Conservation (phyloP, 2,888 invertebrate genomes). For the Phortica okadai region DNA sequence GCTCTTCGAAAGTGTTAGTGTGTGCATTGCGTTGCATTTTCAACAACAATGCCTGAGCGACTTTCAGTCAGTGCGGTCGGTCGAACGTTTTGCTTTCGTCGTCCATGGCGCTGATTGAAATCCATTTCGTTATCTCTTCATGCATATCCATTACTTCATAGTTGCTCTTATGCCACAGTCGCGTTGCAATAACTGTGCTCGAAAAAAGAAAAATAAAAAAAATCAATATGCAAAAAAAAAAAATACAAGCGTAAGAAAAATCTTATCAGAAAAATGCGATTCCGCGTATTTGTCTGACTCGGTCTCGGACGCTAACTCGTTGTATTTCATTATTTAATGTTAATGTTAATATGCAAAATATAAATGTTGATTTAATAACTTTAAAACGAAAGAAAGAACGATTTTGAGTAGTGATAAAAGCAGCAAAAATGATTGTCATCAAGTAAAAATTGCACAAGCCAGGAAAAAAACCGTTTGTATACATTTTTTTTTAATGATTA, state of each 20-base stretch:
- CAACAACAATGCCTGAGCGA: not conserved
- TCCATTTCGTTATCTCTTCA: constrained; percentile 50
- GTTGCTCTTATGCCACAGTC: not conserved
- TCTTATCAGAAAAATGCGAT: constrained; percentile 13
- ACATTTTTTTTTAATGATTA: too few species aligned
- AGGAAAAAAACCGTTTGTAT: too few species aligned
- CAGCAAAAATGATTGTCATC: too few species aligned
- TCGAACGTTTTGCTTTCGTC: constrained; percentile 44
- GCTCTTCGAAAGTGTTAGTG: not conserved
- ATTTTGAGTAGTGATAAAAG: too few species aligned
- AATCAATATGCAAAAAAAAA: not conserved
- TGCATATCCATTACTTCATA: constrained; percentile 51
- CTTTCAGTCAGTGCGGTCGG: constrained; percentile 39
- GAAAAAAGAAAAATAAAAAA: not conserved
- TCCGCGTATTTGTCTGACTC: constrained; percentile 8
- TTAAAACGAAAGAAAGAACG: not conserved
- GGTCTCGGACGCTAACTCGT: too few species aligned
- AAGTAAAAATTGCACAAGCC: too few species aligned
- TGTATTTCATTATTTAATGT: not conserved
- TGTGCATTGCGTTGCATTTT: not conserved
- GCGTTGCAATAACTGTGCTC: not conserved
- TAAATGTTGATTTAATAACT: constrained; percentile 6
- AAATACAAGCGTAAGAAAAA: not conserved
- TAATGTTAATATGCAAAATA: constrained; percentile 17
- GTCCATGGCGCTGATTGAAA: not conserved